Percentiles rank a stretch among this genome's conserved stretches.
phyloP scores from a whole-genome alignment of 2,113 vertebrate genomes.

The Leuciscus idus region DNA sequence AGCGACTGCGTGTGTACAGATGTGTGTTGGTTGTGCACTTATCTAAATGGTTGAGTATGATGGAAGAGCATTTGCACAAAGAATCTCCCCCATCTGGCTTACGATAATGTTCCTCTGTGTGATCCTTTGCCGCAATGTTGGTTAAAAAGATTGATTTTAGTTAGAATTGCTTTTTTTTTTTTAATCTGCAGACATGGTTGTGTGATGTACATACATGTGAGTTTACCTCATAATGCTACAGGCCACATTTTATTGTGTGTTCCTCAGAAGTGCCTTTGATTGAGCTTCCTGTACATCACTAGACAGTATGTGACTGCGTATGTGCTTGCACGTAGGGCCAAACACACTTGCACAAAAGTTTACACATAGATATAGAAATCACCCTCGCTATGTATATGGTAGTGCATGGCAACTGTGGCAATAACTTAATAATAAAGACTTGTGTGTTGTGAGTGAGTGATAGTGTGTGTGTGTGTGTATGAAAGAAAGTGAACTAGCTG shows the following conservation, averaged over 20 bases:
- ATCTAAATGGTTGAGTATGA: constrained; percentile 45
- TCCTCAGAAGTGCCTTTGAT: constrained; percentile 75
- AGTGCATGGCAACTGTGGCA: constrained; percentile 71
- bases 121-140: constrained; percentile 38
- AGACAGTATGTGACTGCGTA: constrained; percentile 53
- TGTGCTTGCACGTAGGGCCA: constrained; percentile 52
- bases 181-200: constrained; percentile 46
- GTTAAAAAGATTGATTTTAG: constrained; percentile 8
- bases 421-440: constrained; percentile 63
- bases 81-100: constrained; percentile 57
- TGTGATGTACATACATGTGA: constrained; percentile 57
- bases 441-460: constrained; percentile 50
- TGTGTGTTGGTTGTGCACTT: constrained; percentile 62
- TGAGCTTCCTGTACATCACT: constrained; percentile 62
- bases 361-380: constrained; percentile 58
- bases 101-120: constrained; percentile 55
- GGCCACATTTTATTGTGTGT: constrained; percentile 43
- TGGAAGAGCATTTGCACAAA: constrained; percentile 74
- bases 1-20: constrained; percentile 35
- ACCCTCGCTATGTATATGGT: constrained; percentile 53
- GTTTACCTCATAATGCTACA: constrained; percentile 38
- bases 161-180: constrained; percentile 55
- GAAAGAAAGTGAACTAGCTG: not conserved
- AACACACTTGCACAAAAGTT: constrained; percentile 55
- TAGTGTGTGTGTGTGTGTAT: not conserved